These are phyloP conservation scores for Drosophila grimshawi DNA, from an alignment of 1,140 invertebrate species.

Conservation along the genomic window DNA sequence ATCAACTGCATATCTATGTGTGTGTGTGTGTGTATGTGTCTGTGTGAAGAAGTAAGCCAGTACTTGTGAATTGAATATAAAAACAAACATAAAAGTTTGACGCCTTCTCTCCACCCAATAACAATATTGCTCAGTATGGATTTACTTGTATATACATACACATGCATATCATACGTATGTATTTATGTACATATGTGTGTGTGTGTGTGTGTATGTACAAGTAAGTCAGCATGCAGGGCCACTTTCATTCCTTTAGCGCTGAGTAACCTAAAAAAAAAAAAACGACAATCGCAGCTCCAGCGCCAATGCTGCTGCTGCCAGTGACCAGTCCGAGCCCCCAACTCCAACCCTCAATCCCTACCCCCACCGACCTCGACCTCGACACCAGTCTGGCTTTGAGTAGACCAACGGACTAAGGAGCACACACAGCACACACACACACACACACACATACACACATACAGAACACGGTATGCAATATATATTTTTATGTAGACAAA, in stretches of 20 bases:
- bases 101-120: conserved; percentile 41
- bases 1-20: conserved; percentile 4
- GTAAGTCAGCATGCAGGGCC: conserved; percentile 32
- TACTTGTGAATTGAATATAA: conserved; percentile 77
- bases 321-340: conserved; percentile 42
- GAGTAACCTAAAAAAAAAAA: conserved; percentile 65
- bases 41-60: not conserved
- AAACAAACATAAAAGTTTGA: conserved; percentile 79
- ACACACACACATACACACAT: conserved; percentile 28
- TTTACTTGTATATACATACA: conserved; percentile 30
- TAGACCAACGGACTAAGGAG: conserved; percentile 56
- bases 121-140: conserved; percentile 35
- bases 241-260: conserved; percentile 57
- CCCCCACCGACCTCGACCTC: conserved; percentile 43
- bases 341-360: not conserved
- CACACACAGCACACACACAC: conserved; percentile 30
- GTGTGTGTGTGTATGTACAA: conserved; percentile 38
- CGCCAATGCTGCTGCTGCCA: conserved; percentile 4
- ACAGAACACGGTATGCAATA: conserved; percentile 67
- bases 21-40: conserved; percentile 15
- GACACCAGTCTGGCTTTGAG: conserved; percentile 68
- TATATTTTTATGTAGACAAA: conserved; percentile 82
- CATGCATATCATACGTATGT: conserved; percentile 21
- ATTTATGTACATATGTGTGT: conserved; percentile 6
- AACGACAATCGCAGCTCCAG: conserved; percentile 61